A percentile compares a stretch with the other conserved stretches of the same genome.
These are phyloP conservation scores for Oreochromis mossambicus DNA, from an alignment of 2,797 vertebrate species.

Conservation along the genomic window DNA sequence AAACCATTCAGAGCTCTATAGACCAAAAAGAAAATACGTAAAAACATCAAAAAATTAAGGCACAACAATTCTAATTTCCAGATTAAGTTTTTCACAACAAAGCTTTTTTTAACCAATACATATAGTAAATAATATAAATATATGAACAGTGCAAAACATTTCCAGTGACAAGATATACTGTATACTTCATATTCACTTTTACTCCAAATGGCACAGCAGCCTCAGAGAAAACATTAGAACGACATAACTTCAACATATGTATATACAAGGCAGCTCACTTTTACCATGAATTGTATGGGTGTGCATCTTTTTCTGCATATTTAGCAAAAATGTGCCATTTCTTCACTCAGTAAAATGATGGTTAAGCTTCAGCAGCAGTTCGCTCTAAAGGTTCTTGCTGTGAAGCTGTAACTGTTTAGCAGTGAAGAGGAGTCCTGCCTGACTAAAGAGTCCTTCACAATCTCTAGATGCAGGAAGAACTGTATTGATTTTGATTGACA, in stretches of 20 bases:
- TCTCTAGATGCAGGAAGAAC: background rate
- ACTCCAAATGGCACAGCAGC: background rate
- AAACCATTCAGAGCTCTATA: too few species aligned
- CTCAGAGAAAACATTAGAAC: background rate
- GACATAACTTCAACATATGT: background rate
- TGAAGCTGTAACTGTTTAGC: background rate
- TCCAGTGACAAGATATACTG: background rate
- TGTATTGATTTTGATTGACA: background rate
- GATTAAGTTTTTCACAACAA: background rate
- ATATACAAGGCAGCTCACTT: background rate
- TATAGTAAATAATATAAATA: background rate
- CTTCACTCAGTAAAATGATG: background rate
- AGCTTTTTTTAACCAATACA: background rate
- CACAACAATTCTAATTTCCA: background rate
- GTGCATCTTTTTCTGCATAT: background rate
- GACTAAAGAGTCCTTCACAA: background rate
- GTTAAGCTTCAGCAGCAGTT: background rate
- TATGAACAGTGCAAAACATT: background rate
- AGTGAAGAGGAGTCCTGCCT: background rate
- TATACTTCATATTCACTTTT: background rate
- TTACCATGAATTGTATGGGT: background rate
- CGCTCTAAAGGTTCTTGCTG: background rate
- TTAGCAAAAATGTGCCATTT: background rate
- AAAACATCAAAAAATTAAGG: background rate
- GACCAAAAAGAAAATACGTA: background rate